Evolutionary conservation across 2,888 invertebrate genomes (phyloP), one percentile per base, ranked within the genome.

Genomic region (Coelopa pilipes): DNA sequence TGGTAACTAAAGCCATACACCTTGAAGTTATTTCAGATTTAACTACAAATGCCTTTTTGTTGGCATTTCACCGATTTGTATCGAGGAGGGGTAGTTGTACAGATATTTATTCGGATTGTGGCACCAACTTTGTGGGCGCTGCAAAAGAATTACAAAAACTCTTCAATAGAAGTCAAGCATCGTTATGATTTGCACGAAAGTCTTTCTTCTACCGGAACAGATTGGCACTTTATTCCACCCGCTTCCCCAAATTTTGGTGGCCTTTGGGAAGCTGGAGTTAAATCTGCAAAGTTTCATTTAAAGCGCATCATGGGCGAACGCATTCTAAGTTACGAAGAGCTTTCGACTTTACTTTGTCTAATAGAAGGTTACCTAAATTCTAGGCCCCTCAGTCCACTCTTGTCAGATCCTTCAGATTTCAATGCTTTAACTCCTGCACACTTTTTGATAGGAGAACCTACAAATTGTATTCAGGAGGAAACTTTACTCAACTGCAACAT

Each of bases 21-120:
- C 24, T 79, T 1, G 78, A 80, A 50, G 63, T 70, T 10, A 79
- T 78, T 11, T 75, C 73, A 0, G 78, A 76, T n/a, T 11, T 79
- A 19, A 76, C 76, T 1, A 68, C 76, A 12, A 63, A 70, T 13
- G 77, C 76, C 11, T 79, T 79, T 19, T 63, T 79, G 17, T 78
- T 76, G 1, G 76, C 77, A 13, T 76, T 77, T 19, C 67, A 73
- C 17, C 50, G 78, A 57, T 77, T 78, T 59, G 57, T 75, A 0
- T 34, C 70, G 9, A 65, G 78, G 9, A 72, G 78, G n/a, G 75
- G 75, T 13, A 13, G 70, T 9, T 78, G 77, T 49, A 67, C 68
- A 1, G 46, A 73, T 10, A 4, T 78, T 0, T 76, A 73, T 59
- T 75, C 72, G 0, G 76, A 77, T 15, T 70, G 71, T n/a, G 74